Base-by-base conservation (phyloP, 2,797 vertebrate genomes). In the Lithobates pipiens region DNA sequence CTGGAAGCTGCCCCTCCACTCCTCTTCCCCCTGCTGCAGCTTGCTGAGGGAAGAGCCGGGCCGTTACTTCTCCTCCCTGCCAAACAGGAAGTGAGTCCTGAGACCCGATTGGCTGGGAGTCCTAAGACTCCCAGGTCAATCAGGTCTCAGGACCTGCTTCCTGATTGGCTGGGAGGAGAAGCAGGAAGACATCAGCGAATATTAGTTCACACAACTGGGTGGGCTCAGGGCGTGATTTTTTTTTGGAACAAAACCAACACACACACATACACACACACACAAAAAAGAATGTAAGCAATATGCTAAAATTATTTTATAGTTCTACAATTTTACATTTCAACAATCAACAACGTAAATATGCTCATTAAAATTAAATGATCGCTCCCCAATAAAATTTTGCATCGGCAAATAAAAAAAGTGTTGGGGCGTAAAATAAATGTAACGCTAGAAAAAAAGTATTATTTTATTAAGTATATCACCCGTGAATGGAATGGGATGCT, bases 381-480 rank as follows among this genome's bases (percentile, higher is more conserved):
- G 61, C n/a, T n/a, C 18, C 21, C 21, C 10, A 65, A 11, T 25
- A 25, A 65, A 23, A 65, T 9, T n/a, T 65, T 65, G 57, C 5
- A n/a, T 25, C 61, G n/a, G 4, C 1, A 9, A 25, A 23, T 25
- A 25, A 25, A 65, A 65, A 65, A 65, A 10, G 0, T 65, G 61
- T 25, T 21, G 23, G 61, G 61, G 61, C 61, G 1, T 65, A 23
- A 65, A 65, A 25, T 23, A 46, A 46, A 54, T 8, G 21, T 25
- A 65, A 23, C 23, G 23, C 9, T 25, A 23, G 18, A 54, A 50
- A 50, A 32, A 34, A 70, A 72, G 18, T 73, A 23, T 73, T 46
- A 73, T 44, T 83, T 75, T 75, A 27, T 29, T n/a, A 44, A 75
- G 44, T 75, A 44, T 89, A 74, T 86, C 90, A 91, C 81, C 73